These are phyloP conservation scores for Planococcus citri DNA, from an alignment of 1,140 invertebrate species.

Conservation along the genomic window DNA sequence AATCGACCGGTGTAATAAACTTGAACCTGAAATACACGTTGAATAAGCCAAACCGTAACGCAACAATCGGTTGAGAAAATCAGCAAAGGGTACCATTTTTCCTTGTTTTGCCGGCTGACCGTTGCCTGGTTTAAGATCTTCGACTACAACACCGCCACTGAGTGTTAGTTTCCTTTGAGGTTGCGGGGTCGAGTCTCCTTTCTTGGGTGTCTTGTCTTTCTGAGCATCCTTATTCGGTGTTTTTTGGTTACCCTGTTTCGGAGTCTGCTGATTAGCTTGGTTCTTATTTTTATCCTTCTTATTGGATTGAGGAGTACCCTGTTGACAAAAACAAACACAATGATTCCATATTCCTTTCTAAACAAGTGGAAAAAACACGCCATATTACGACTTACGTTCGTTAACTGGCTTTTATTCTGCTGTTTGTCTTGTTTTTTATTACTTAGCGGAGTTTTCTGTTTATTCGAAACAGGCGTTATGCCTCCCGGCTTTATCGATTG, in stretches of 20 bases:
- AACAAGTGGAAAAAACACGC: no score
- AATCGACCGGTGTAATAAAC: conserved; percentile 68
- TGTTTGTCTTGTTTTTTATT: conserved; percentile 15
- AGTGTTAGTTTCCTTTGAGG: conserved; percentile 36
- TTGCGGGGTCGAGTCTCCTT: conserved; percentile 33
- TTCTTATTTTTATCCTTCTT: conserved; percentile 29
- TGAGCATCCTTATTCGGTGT: not conserved
- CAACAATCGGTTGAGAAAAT: not conserved
- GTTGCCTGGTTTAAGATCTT: conserved; percentile 62
- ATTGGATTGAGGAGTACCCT: conserved; percentile 23
- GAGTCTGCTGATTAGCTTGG: conserved; percentile 20
- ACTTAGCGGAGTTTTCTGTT: conserved; percentile 16
- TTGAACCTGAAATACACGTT: conserved; percentile 31
- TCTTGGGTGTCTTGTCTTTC: conserved; percentile 15
- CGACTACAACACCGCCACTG: conserved; percentile 58
- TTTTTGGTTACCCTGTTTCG: conserved; percentile 16
- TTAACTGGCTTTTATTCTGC: not conserved
- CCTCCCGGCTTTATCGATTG: conserved; percentile 21
- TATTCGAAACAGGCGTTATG: conserved; percentile 7
- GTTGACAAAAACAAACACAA: conserved; percentile 9
- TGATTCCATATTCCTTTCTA: not conserved
- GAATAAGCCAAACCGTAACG: not conserved
- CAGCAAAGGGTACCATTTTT: conserved; percentile 44
- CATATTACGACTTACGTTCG: not conserved
- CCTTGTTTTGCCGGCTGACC: conserved; percentile 64